Evolutionary conservation across 2,888 invertebrate genomes (phyloP), one percentile per base, ranked within the genome.

Genomic region (Branchellion lobata): DNA sequence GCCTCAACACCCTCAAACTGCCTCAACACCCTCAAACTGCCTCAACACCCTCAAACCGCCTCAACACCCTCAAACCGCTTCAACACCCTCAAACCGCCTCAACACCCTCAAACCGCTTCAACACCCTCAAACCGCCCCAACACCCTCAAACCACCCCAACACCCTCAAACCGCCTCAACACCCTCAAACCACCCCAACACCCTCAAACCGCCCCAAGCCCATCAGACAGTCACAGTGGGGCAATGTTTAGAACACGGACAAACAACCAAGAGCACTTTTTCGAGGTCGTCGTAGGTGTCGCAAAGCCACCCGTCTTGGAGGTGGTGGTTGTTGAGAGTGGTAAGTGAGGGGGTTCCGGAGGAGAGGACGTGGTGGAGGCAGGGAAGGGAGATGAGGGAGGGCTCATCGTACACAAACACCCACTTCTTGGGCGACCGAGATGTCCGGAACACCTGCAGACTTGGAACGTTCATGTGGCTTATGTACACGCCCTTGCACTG

Each of bases 401-500:
- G 81, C 71, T 81, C 79, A 11, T 84, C 82, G 53, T 85, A 78
- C 0, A 85, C 85, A 5, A 85, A 85, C 40, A 34, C 61, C 65
- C 72, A 68, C 76, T 84, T 84, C 84, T 84, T 85, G 1, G 86
- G 85, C 57, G 84, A 85, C 34, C 83, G 84, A 14, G 84, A 84
- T n/a, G 86, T 84, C 53, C 84, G 82, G 78, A 87, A 85, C 33
- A 83, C 83, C 57, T 82, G 81, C 81, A 87, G 73, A 21, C 82
- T 82, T 3, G 86, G 86, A 76, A 85, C 82, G 61, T 84, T 80
- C 14, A 87, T 80, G 2, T 82, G 80, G 31, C 84, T 81, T 11
- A 86, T 81, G 81, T 86, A 86, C 81, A 87, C 86, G 34, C 86
- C 86, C 27, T 85, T 83, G 80, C 87, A 86, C 81, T 75, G 53